Evolutionary conservation across 2,113 vertebrate genomes (phyloP), one percentile per base, ranked within the genome.

Genomic region (Acrocephalus kingi): DNA sequence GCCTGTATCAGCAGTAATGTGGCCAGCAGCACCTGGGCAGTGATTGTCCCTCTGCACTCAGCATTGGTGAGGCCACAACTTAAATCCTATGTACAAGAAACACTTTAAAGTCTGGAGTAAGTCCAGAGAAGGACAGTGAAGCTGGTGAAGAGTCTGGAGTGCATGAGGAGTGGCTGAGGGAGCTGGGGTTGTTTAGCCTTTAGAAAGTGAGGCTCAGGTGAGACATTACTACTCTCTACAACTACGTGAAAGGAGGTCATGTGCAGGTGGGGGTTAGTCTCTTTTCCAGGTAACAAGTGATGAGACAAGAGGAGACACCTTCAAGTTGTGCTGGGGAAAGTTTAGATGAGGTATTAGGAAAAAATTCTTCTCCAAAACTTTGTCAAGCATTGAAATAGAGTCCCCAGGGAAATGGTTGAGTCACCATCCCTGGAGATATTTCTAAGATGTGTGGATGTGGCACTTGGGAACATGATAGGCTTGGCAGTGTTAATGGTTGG

Each of bases 1-100:
- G 13, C n/a, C 9, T 80, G 13, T 80, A 4, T 54, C n/a, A 35
- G 22, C 17, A 67, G 1, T 13, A 10, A n/a, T 28, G 12, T 35
- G 39, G 46, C 46, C 54, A 61, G n/a, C 18, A 61, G 61, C 54
- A 43, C 1, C 0, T 12, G 22, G 52, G 5, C 48, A 37, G 18
- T 35, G 59, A 54, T 59, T 19, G n/a, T 61, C 4, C 1, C 6
- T 5, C n/a, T 48, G 15, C 3, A 14, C 30, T 24, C 0, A 0
- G 39, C 15, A 6, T 18, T 68, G 15, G 15, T 74, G 61, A 24
- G 31, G 18, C 13, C 5, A 10, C 31, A 28, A 2, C 15, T 91
- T 0, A 0, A 41, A 33, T 67, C 27, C 15, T 41, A 19, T 37
- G 12, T 48, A 17, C 25, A 33, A 33, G 54, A 66, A 54, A 24